Evolutionary conservation across 2,113 vertebrate species (phyloP).

Genomic region (Porphyrio hochstetteri): DNA sequence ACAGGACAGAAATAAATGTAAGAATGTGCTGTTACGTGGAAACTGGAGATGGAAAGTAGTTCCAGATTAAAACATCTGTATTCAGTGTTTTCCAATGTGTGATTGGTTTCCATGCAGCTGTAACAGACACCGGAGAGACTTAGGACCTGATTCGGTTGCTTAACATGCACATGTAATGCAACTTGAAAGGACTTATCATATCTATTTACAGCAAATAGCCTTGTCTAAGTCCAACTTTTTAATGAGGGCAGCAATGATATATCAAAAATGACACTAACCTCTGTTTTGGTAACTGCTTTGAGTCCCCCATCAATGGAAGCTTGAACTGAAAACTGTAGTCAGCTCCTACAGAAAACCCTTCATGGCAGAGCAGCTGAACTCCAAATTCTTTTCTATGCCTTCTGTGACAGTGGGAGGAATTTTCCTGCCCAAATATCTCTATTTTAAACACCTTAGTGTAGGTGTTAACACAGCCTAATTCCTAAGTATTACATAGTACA

Average conservation of each 20-base stretch:
- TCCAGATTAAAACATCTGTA: background rate
- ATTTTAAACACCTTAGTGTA: background rate
- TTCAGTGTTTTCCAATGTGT: background rate
- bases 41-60: fast-evolving
- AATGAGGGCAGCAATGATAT: background rate
- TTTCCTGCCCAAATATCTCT: background rate
- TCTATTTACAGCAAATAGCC: background rate
- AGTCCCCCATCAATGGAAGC: background rate
- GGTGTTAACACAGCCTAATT: background rate
- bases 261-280: background rate
- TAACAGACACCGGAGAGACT: background rate
- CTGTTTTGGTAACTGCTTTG: background rate
- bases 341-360: background rate
- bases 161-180: background rate
- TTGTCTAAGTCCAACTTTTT: background rate
- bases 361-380: background rate
- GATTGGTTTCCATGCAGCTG: background rate
- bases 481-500: background rate
- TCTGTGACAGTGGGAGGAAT: background rate
- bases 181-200: background rate
- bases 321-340: background rate
- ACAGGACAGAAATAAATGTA: background rate
- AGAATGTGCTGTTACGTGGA: background rate
- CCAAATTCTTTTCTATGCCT: background rate
- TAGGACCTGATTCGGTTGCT: background rate